These are phyloP conservation scores for Eulimnadia texana DNA, from an alignment of 1,140 invertebrate species.

Conservation along the genomic window DNA sequence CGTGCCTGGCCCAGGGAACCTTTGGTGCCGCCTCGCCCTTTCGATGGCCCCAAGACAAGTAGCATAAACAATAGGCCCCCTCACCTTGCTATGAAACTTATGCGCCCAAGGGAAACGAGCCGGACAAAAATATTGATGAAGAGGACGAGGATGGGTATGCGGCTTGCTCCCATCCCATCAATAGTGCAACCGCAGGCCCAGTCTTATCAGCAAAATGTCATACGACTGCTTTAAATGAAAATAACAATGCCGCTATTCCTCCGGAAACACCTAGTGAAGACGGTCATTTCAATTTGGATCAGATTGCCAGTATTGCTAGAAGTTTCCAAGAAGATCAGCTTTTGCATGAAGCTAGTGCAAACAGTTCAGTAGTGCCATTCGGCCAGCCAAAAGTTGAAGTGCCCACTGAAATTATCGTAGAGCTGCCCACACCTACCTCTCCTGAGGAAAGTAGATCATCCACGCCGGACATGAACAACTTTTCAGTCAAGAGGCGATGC, in stretches of 20 bases:
- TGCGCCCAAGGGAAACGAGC: background rate
- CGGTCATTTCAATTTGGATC: slow-evolving; percentile 23
- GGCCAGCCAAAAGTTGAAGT: background rate
- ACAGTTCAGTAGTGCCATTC: background rate
- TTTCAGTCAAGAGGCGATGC: slow-evolving; percentile 5
- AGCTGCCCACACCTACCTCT: slow-evolving; percentile 1
- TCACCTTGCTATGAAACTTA: slow-evolving; percentile 1
- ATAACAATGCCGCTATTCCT: background rate
- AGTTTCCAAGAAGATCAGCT: slow-evolving; percentile 22
- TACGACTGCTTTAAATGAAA: slow-evolving; percentile 4
- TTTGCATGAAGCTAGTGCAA: slow-evolving; percentile 15
- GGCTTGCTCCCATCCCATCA: slow-evolving; percentile 8
- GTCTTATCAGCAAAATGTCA: slow-evolving; percentile 20
- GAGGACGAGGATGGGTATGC: slow-evolving; percentile 9
- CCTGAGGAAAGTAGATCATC: background rate
- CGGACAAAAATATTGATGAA: background rate
- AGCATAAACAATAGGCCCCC: background rate
- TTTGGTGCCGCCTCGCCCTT: background rate
- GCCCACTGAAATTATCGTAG: background rate
- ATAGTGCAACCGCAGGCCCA: slow-evolving; percentile 12
- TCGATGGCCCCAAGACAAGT: background rate
- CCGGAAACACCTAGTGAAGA: slow-evolving; percentile 16
- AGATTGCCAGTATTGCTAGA: slow-evolving; percentile 22
- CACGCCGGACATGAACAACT: slow-evolving; percentile 2
- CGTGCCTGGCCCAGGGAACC: background rate